A percentile compares a stretch with the other conserved stretches of the same genome.
phyloP scores from a whole-genome alignment of 2,113 vertebrate genomes.

The Bos indicus region DNA sequence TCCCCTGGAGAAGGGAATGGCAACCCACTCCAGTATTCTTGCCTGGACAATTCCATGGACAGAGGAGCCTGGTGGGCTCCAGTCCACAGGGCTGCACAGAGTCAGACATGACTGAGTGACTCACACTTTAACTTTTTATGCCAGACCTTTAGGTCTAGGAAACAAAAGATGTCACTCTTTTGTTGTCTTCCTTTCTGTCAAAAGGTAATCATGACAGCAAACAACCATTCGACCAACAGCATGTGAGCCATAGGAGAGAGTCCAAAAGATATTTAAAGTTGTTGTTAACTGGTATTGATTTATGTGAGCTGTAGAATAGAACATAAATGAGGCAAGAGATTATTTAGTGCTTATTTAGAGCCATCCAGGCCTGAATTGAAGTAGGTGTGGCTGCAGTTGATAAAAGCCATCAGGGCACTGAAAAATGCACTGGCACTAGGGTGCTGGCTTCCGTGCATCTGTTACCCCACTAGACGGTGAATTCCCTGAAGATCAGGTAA shows the following conservation, averaged over 20 bases:
- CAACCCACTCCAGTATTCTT: neutral
- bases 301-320: neutral
- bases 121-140: neutral
- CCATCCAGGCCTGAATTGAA: neutral
- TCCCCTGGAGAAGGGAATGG: neutral
- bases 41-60: neutral
- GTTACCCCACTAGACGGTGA: neutral
- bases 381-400: neutral
- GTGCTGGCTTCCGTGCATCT: neutral
- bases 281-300: slow-evolving; percentile 36
- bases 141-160: neutral
- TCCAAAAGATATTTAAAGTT: neutral
- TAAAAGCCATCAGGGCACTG: neutral
- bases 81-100: rapidly evolving
- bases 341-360: neutral
- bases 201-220: neutral
- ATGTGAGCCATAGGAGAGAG: neutral
- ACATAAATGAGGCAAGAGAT: neutral
- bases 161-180: neutral
- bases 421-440: neutral
- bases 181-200: neutral
- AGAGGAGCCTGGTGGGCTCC: neutral
- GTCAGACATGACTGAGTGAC: neutral
- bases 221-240: neutral
- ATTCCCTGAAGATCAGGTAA: neutral